A percentile compares a stretch with the other conserved stretches of the same genome.
Conservation (phyloP, 2,797 vertebrate genomes). For the Petrocephalus schoutedeni region DNA sequence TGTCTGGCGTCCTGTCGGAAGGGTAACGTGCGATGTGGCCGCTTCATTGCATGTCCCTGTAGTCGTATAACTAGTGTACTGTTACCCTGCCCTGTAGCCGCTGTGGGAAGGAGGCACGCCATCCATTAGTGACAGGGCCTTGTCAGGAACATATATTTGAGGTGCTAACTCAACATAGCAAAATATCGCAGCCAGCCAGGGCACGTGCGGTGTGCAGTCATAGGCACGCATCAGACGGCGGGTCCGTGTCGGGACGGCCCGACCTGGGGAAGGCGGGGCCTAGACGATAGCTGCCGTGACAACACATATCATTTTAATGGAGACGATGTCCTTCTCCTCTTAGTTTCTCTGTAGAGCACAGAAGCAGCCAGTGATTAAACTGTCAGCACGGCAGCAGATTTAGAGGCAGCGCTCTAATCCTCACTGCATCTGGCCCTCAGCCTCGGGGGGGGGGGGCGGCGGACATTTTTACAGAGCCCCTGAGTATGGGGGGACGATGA, state of each 20-base stretch:
- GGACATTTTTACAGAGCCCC: not conserved
- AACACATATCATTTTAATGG: slow-evolving; percentile 64
- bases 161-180: not conserved
- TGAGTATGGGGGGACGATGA: not conserved
- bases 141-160: not conserved
- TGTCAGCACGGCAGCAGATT: slow-evolving; percentile 62
- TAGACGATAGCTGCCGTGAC: slow-evolving; percentile 49
- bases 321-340: slow-evolving; percentile 41
- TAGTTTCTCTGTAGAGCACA: slow-evolving; percentile 14
- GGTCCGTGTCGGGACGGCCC: not conserved
- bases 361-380: slow-evolving; percentile 62
- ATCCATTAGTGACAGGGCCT: not conserved
- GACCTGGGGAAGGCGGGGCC: not conserved
- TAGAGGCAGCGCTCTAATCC: slow-evolving; percentile 66
- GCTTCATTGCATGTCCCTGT: not conserved
- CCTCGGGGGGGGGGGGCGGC: not conserved
- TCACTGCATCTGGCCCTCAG: slow-evolving; percentile 44
- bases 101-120: not conserved
- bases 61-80: not conserved
- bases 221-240: not conserved
- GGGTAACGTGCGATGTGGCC: not conserved
- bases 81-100: not conserved
- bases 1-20: not conserved
- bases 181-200: not conserved
- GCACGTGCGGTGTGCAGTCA: not conserved